A percentile compares a stretch with the other conserved stretches of the same genome.
phyloP scores from a whole-genome alignment of 2,888 invertebrate species.

The Neelides folsomi region DNA sequence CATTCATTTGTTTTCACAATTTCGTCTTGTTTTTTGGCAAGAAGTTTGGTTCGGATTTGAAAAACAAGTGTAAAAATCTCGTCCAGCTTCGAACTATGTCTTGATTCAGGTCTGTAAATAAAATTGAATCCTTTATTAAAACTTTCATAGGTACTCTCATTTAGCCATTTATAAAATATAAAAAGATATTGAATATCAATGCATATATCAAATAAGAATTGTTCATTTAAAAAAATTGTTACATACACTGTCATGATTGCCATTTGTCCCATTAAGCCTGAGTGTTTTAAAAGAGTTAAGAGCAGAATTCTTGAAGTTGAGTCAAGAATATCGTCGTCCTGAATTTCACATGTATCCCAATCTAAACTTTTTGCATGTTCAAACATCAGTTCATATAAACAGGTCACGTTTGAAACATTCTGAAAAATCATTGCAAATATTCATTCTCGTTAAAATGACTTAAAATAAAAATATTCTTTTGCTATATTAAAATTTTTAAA shows the following conservation, averaged over 20 bases:
- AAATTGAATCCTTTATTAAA: neutral
- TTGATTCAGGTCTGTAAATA: conserved; percentile 18
- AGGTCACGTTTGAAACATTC: conserved; percentile 13
- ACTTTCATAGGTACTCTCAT: no score
- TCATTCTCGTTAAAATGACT: neutral
- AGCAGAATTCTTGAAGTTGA: conserved; percentile 42
- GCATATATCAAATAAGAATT: conserved; percentile 1
- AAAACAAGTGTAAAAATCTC: conserved; percentile 33
- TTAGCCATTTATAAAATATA: neutral
- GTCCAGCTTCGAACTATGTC: conserved; percentile 29
- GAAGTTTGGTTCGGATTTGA: conserved; percentile 31
- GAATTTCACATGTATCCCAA: conserved; percentile 43
- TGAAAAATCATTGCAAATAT: no score
- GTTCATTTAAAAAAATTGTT: conserved; percentile 5
- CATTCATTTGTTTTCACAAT: conserved; percentile 8
- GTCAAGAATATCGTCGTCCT: conserved; percentile 40
- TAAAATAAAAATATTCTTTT: conserved; percentile 15
- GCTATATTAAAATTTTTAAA: neutral
- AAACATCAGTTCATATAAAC: conserved; percentile 38
- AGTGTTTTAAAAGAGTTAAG: conserved; percentile 44
- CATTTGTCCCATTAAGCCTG: conserved; percentile 40
- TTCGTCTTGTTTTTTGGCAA: conserved; percentile 27
- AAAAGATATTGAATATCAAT: conserved; percentile 9
- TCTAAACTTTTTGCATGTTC: conserved; percentile 40
- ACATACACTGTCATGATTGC: conserved; percentile 38